These are phyloP conservation scores for Fulica atra DNA, from an alignment of 2,113 vertebrate species.

Conservation along the genomic window DNA sequence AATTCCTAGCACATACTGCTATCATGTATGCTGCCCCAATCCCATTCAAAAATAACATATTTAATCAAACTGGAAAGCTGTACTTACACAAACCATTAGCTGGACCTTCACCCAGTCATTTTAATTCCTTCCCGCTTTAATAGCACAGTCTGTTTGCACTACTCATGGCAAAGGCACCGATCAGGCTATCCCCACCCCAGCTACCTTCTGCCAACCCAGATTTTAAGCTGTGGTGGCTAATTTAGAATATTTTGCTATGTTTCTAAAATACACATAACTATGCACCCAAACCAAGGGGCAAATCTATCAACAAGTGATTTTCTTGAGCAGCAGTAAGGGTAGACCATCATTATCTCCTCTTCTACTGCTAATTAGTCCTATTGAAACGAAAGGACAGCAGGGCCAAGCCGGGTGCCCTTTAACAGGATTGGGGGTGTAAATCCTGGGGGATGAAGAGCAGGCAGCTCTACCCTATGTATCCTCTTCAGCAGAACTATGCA, in stretches of 20 bases:
- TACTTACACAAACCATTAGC: background rate
- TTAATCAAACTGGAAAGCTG: background rate
- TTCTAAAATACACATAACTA: background rate
- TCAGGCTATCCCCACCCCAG: background rate
- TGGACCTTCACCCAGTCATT: background rate
- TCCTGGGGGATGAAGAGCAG: background rate
- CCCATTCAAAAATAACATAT: background rate
- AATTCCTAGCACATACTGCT: background rate
- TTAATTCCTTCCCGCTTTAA: background rate
- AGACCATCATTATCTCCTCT: background rate
- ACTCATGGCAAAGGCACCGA: background rate
- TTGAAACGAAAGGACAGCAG: background rate
- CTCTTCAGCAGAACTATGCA: background rate
- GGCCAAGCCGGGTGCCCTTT: background rate
- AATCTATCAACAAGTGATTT: background rate
- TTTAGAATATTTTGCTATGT: background rate
- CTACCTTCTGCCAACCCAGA: background rate
- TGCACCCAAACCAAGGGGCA: background rate
- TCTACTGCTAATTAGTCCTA: background rate
- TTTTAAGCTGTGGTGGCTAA: background rate
- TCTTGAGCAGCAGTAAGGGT: background rate
- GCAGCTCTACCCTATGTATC: background rate
- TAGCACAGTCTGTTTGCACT: background rate
- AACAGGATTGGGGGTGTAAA: background rate
- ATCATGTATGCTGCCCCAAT: background rate